Evolutionary conservation across 2,797 vertebrate genomes (phyloP).

Genomic region (Xenopus petersii): DNA sequence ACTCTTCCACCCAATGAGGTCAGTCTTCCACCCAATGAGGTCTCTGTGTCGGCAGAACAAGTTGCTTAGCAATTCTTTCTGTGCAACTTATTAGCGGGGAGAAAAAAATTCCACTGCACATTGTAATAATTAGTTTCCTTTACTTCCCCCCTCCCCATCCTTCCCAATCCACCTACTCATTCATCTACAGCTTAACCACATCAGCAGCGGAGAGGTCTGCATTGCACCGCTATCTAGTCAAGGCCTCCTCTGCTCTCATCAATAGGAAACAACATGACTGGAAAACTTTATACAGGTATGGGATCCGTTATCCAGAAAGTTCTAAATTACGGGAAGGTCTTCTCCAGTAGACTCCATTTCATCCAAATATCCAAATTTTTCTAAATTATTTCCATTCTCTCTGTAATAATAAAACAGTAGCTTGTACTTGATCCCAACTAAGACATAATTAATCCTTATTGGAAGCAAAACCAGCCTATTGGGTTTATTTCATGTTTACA

Average conservation of each 20-base stretch:
- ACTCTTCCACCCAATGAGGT: conserved; percentile 10
- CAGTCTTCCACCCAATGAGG: conserved; percentile 12
- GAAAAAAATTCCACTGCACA: conserved; percentile 41
- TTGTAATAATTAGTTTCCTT: conserved; percentile 40
- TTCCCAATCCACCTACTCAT: conserved; percentile 12
- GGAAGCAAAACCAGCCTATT: too few species aligned
- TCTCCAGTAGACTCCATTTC: too few species aligned
- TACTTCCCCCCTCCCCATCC: conserved; percentile 1
- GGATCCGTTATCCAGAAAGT: too few species aligned
- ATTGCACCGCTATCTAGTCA: not conserved
- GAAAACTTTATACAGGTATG: too few species aligned
- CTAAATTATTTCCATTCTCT: too few species aligned
- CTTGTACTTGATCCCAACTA: too few species aligned
- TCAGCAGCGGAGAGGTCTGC: not conserved
- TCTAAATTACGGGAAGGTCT: too few species aligned
- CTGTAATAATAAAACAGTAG: too few species aligned
- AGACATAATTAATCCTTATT: too few species aligned
- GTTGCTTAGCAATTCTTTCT: conserved; percentile 36
- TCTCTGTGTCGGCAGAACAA: conserved; percentile 18
- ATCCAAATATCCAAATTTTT: too few species aligned
- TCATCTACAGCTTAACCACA: conserved; percentile 25
- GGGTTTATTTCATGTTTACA: too few species aligned
- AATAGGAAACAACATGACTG: too few species aligned
- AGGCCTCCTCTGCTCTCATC: not conserved
- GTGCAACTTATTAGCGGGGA: conserved; percentile 18